Evolutionary conservation across 2,797 vertebrate genomes (phyloP), one percentile per base, ranked within the genome.

Genomic region (Schizopygopsis pylzovi): DNA sequence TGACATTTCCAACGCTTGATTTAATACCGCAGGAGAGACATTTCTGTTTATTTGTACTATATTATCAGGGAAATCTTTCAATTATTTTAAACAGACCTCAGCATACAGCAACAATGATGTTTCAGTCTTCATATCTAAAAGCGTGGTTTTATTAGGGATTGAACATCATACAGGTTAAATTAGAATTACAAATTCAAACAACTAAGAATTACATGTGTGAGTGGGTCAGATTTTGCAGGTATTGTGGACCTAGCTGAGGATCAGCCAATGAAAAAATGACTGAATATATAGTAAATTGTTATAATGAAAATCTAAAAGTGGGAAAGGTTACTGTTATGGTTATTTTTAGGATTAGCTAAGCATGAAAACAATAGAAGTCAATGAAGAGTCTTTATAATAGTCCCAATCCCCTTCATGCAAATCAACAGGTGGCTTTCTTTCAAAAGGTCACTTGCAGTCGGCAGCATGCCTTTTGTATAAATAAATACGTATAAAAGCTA

Each of bases 1-100:
- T 81, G 6, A 13, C 39, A 49, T 81, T 81, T 25, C 33, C 47
- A 70, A 41, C 8, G 39, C 47, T 56, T 71, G 37, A 81, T 56
- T 70, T 81, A 70, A 81, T 71, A 25, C 13, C 63, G 15, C 47
- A 81, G 47, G 47, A 54, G 47, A 81, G 47, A 22, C 20, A 70
- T 68, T 70, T 54, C 47, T 25, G n/a, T 20, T 11, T n/a, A 54
- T 25, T 75, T 73, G 0, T 15, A 39, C n/a, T 16, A 45, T 9
- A 81, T 81, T 70, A 52, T 70, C 18, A n/a, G 18, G 39, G 20
- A 70, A 16, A 54, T 47, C 12, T 22, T 39, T 6, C 1, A 67
- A 20, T 10, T 20, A 13, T 81, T 67, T 39, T 37, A 41, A 54
- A 68, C 15, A n/a, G 52, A 41, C 15, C 39, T 81, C 9, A 71